Conservation (phyloP, 2,113 vertebrate species). For the Microcebus jonahi region DNA sequence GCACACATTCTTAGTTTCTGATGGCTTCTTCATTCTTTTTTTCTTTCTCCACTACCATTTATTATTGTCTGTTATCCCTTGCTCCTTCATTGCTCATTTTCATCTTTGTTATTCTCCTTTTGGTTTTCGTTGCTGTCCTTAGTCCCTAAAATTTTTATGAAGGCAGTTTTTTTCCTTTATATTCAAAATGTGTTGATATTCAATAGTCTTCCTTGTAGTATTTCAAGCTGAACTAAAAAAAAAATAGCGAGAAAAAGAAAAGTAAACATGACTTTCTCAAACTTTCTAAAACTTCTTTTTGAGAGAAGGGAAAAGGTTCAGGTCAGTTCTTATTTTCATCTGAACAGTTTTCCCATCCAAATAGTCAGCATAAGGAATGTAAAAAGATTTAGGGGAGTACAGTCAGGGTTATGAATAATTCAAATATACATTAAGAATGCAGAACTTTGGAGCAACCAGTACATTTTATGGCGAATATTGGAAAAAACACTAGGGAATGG, state of each 20-base stretch:
- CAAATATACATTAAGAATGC: slow-evolving; percentile 68
- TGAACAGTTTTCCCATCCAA: slow-evolving; percentile 61
- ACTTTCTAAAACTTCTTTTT: slow-evolving; percentile 61
- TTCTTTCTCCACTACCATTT: background rate
- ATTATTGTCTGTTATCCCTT: background rate
- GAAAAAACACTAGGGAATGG: slow-evolving; percentile 65
- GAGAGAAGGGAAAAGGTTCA: slow-evolving; percentile 61
- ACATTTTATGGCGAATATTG: slow-evolving; percentile 66
- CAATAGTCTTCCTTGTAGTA: background rate
- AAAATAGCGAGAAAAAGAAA: slow-evolving; percentile 39
- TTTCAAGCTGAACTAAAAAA: slow-evolving; percentile 49
- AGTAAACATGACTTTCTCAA: slow-evolving; percentile 45
- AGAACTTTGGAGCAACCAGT: slow-evolving; percentile 52
- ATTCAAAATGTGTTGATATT: slow-evolving; percentile 56
- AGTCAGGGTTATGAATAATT: slow-evolving; percentile 79
- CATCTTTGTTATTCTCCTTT: slow-evolving; percentile 23
- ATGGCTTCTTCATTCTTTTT: too few species aligned
- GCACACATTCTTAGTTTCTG: background rate
- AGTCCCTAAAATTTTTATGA: slow-evolving; percentile 67
- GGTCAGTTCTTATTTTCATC: slow-evolving; percentile 77
- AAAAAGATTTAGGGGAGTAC: slow-evolving; percentile 71
- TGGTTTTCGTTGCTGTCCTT: slow-evolving; percentile 24
- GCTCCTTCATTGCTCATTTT: slow-evolving; percentile 22
- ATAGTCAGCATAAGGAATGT: slow-evolving; percentile 71
- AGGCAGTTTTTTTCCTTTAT: slow-evolving; percentile 8